Percentiles rank a stretch among this genome's conserved stretches.
Evolutionary conservation across 2,888 invertebrate genomes (phyloP).

Genomic region (Lottia scabra): DNA sequence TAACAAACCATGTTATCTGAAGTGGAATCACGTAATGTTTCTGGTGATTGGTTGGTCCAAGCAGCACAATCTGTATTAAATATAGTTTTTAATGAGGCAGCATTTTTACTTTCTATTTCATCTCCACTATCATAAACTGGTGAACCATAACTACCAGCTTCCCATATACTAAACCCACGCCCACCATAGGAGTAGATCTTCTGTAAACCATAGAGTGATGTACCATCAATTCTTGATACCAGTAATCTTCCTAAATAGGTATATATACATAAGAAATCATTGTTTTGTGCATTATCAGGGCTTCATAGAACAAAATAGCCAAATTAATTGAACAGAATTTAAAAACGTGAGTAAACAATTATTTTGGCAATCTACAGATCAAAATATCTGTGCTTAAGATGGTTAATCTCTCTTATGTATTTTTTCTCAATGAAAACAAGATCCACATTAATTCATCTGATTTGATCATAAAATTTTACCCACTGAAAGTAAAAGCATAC

Average conservation of each 20-base stretch:
- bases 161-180: slow-evolving; percentile 47
- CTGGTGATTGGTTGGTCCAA: slow-evolving; percentile 32
- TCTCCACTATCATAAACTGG: slow-evolving; percentile 40
- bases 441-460: too few species aligned
- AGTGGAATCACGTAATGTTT: slow-evolving; percentile 34
- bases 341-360: background rate
- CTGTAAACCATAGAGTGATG: slow-evolving; percentile 21
- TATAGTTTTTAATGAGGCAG: slow-evolving; percentile 28
- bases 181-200: slow-evolving; percentile 39
- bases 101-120: slow-evolving; percentile 38
- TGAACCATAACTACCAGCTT: slow-evolving; percentile 23
- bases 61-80: slow-evolving; percentile 41
- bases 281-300: too few species aligned
- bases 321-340: background rate
- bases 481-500: slow-evolving; percentile 1
- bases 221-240: slow-evolving; percentile 35
- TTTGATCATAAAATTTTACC: too few species aligned
- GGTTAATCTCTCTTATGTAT: too few species aligned
- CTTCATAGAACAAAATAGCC: background rate
- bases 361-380: too few species aligned
- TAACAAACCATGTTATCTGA: slow-evolving; percentile 37
- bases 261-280: background rate
- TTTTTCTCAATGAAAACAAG: too few species aligned
- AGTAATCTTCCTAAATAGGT: slow-evolving; percentile 34
- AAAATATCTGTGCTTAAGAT: too few species aligned